A percentile compares a stretch with the other conserved stretches of the same genome.
phyloP scores from a whole-genome alignment of 2,113 vertebrate species.

The Microcebus murinus region DNA sequence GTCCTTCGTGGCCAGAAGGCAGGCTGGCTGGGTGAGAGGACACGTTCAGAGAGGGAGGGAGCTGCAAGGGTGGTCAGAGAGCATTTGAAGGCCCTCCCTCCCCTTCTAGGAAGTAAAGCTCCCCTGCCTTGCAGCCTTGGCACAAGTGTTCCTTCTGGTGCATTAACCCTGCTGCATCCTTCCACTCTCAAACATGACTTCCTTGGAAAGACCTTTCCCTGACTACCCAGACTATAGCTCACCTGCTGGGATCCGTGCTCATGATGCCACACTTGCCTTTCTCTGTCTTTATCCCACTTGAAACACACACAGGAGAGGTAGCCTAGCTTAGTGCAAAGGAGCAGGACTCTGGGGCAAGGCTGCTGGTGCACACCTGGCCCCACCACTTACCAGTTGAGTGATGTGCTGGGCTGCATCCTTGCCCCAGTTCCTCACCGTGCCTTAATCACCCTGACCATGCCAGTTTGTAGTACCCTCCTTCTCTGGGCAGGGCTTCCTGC shows the following conservation, averaged over 20 bases:
- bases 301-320: background rate
- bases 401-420: background rate
- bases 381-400: background rate
- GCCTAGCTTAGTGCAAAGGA: background rate
- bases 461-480: background rate
- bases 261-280: background rate
- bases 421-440: background rate
- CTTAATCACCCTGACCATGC: background rate
- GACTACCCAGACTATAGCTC: too few species aligned
- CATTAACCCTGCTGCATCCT: background rate
- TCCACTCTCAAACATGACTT: background rate
- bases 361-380: background rate
- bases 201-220: background rate
- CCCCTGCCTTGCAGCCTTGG: too few species aligned
- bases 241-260: too few species aligned
- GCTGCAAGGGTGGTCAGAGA: background rate
- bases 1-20: accelerated
- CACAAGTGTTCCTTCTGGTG: background rate
- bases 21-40: background rate
- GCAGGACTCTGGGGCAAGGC: background rate
- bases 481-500: background rate
- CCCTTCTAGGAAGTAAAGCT: background rate
- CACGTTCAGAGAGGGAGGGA: too few species aligned
- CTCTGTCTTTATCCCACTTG: background rate
- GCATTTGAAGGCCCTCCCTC: background rate